Evolutionary conservation across 2,888 invertebrate genomes (phyloP), one percentile per base, ranked within the genome.

Genomic region (Chrysolina americana): DNA sequence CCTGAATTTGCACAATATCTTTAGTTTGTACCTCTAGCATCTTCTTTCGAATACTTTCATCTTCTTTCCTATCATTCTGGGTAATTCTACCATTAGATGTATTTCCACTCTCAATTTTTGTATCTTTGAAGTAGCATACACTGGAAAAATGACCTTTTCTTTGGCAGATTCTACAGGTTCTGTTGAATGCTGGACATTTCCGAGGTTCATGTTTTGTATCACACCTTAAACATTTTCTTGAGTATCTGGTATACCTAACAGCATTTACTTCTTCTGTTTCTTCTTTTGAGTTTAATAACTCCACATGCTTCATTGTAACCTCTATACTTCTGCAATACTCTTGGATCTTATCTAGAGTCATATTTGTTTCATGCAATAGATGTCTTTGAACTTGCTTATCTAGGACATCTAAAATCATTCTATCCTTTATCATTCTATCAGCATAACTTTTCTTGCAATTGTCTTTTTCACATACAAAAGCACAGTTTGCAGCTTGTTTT

Each of bases 161-260:
- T 36, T 48, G 41, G 21, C 68, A 68, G 21, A 68, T 48, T 11
- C 4, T 6, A 23, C 68, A 68, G 5, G 19, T 68, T 50, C 48
- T n/a, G 23, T 50, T 50, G 68, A 50, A 68, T n/a, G 68, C 68
- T 48, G 68, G 68, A 68, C 68, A 68, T 48, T 50, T 68, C 48
- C 47, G 15, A 15, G 47, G 47, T 36, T 41, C 36, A 23, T 68
- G 68, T 17, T 68, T 53, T 10, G n/a, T 44, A 48, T 47, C 68
- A 68, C 68, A 68, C 21, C 65, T 41, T 41, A 41, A 3, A 47
- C 65, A 41, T 28, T 65, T 65, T 15, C 17, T 41, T 28, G 17
- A 59, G 13, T 59, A 21, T 59, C 28, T 59, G 23, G 59, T 65
- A 41, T 6, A 65, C 21, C 47, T 41, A 9, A 65, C 65, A 65